A percentile compares a stretch with the other conserved stretches of the same genome.
These are phyloP conservation scores for Synanthedon tipuliformis DNA, from an alignment of 2,888 invertebrate species.

Conservation along the genomic window DNA sequence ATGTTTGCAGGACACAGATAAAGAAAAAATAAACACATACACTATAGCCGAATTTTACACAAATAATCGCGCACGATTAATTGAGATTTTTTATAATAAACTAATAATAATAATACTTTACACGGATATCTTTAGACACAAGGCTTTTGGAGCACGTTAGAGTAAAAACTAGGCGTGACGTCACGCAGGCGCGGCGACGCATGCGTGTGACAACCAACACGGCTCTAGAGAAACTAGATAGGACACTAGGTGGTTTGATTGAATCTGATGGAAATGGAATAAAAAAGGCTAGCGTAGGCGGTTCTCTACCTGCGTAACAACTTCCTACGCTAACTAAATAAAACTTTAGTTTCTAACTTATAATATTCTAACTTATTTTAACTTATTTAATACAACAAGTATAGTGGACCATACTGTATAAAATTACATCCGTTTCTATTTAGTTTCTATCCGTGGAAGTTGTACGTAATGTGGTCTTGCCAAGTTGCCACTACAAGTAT, in stretches of 20 bases:
- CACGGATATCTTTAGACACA: constrained; percentile 9
- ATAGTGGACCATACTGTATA: no score
- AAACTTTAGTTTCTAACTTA: no score
- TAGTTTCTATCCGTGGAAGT: no score
- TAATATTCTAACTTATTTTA: no score
- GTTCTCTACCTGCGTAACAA: no score
- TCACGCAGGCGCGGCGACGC: constrained; percentile 55
- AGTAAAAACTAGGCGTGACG: constrained; percentile 45
- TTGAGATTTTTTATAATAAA: background rate
- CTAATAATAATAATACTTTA: constrained; percentile 1
- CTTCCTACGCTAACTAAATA: no score
- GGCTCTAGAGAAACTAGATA: constrained; percentile 24
- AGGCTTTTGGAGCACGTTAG: constrained; percentile 32
- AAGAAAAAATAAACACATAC: constrained; percentile 5
- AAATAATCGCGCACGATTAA: background rate
- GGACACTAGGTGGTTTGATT: constrained; percentile 5
- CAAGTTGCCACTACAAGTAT: no score
- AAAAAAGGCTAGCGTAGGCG: no score
- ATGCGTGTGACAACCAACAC: constrained; percentile 32
- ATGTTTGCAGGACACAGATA: constrained; percentile 2
- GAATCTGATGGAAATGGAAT: no score
- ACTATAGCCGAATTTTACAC: constrained; percentile 8
- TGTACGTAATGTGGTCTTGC: no score
- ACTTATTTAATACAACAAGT: no score
- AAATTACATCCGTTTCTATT: no score